Conservation (phyloP, 1,140 invertebrate genomes). For the Drosophila littoralis region DNA sequence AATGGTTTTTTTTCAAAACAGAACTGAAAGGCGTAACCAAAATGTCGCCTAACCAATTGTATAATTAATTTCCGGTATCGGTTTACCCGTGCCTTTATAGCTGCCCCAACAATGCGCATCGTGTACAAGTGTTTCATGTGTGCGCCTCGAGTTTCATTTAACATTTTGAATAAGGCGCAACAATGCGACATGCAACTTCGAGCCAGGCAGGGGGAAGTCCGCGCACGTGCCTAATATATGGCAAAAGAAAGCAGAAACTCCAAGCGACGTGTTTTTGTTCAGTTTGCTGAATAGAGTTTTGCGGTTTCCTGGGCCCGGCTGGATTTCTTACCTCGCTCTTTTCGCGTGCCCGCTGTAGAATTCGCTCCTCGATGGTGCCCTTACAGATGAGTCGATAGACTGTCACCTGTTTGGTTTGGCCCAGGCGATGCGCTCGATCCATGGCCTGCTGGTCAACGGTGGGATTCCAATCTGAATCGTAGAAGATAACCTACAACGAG, state of each 20-base stretch:
- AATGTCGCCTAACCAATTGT: constrained; percentile 81
- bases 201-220: constrained; percentile 38
- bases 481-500: constrained; percentile 95
- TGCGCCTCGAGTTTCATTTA: constrained; percentile 71
- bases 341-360: constrained; percentile 94
- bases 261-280: constrained; percentile 41
- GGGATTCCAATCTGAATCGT: constrained; percentile 99
- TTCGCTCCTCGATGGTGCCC: constrained; percentile 96
- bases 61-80: constrained; percentile 82
- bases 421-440: constrained; percentile 95
- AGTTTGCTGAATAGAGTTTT: constrained; percentile 50
- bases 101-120: constrained; percentile 21
- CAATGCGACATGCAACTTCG: constrained; percentile 54
- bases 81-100: constrained; percentile 47
- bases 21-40: constrained; percentile 68
- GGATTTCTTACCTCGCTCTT: constrained; percentile 91
- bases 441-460: constrained; percentile 97
- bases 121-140: constrained; percentile 61
- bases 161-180: constrained; percentile 62
- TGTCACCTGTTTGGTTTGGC: constrained; percentile 96
- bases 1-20: constrained; percentile 18
- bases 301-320: constrained; percentile 69
- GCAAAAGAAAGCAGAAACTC: constrained; percentile 59
- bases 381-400: constrained; percentile 96
- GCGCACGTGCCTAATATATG: constrained; percentile 83